These are phyloP conservation scores for Eulemur albifrons DNA, from an alignment of 2,797 vertebrate genomes.

Conservation along the genomic window DNA sequence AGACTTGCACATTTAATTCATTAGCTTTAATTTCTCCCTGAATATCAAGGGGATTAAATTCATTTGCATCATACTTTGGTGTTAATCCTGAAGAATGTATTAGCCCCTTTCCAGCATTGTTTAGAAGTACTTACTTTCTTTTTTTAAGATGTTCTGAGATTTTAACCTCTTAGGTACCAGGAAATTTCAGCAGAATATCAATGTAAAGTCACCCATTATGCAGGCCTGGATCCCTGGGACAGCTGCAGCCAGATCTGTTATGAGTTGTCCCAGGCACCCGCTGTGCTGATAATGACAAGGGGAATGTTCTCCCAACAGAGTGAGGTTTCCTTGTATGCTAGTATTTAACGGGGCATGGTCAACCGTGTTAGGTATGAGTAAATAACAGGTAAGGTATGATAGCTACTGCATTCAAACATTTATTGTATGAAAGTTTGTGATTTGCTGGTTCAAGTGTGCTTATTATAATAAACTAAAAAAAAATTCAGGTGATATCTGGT, in stretches of 20 bases:
- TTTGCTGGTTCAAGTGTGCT: neutral
- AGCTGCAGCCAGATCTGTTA: slow-evolving; percentile 71
- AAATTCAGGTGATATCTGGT: neutral
- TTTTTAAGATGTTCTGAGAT: slow-evolving; percentile 44
- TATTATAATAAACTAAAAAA: neutral
- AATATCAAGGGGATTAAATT: slow-evolving; percentile 50
- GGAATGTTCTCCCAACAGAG: slow-evolving; percentile 49
- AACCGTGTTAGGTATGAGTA: neutral
- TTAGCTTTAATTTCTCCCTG: slow-evolving; percentile 25
- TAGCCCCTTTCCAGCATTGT: neutral
- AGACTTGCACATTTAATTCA: slow-evolving; percentile 23
- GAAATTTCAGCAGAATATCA: slow-evolving; percentile 55
- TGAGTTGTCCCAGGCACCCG: slow-evolving; percentile 71
- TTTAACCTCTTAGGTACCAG: slow-evolving; percentile 32
- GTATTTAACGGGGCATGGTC: neutral
- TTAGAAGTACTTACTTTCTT: slow-evolving; percentile 49
- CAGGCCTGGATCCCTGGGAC: slow-evolving; percentile 7
- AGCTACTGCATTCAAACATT: neutral
- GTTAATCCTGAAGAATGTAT: slow-evolving; percentile 42
- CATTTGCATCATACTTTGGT: slow-evolving; percentile 12
- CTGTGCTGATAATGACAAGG: slow-evolving; percentile 51
- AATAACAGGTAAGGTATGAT: slow-evolving; percentile 16
- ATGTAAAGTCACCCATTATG: neutral
- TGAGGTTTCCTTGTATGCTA: neutral
- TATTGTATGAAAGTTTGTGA: neutral